Evolutionary conservation across 2,113 vertebrate genomes (phyloP).

Genomic region (Heloderma charlesbogerti): DNA sequence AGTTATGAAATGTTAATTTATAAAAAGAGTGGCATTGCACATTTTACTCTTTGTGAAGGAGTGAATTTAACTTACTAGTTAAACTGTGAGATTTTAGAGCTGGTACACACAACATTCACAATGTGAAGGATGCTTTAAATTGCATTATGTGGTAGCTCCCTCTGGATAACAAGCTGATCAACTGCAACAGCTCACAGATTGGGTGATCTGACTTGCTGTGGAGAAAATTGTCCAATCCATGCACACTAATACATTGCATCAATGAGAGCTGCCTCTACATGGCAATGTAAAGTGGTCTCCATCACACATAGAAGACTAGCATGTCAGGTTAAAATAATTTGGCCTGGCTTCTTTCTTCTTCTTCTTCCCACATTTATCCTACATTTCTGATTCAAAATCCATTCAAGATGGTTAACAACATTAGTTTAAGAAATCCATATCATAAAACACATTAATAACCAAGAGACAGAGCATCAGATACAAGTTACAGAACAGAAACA

Average conservation of each 20-base stretch:
- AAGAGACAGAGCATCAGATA: not conserved
- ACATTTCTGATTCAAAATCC: not conserved
- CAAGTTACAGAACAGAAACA: not conserved
- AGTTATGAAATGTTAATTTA: not conserved
- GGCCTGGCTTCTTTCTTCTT: not conserved
- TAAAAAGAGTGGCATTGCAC: not conserved
- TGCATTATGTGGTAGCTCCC: not conserved
- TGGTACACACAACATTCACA: not conserved
- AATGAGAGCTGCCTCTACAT: not conserved
- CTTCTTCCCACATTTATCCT: not conserved
- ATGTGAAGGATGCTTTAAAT: not conserved
- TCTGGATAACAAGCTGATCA: not conserved
- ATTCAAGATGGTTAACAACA: not conserved
- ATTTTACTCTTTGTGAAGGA: not conserved
- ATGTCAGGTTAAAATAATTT: not conserved
- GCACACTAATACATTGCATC: not conserved
- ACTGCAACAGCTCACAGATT: not conserved
- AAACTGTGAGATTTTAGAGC: not conserved
- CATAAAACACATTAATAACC: not conserved
- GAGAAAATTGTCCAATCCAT: not conserved
- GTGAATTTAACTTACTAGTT: not conserved
- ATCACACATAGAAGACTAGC: not conserved
- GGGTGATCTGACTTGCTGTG: not conserved
- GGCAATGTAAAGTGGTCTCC: not conserved
- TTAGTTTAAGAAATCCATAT: not conserved